Evolutionary conservation across 1,140 invertebrate species (phyloP), one percentile per base, ranked within the genome.

Genomic region (Euura lappo): DNA sequence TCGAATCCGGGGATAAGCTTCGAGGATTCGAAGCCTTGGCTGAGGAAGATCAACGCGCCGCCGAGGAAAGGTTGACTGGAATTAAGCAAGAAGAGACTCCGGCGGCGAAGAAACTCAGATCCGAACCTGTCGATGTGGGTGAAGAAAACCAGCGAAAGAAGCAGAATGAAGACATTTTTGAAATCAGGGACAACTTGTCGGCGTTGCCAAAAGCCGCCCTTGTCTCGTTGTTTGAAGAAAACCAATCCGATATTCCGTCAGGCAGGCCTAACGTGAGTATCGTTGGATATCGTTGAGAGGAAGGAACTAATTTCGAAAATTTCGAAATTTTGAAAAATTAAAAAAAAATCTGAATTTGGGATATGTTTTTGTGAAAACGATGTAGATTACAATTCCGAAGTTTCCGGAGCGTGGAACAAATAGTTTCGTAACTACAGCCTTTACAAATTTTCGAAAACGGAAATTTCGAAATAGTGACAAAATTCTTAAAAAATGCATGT

Each of bases 151-250:
- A 89, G 76, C 83, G 93, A 60, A 90, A 93, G 79, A 90, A 93
- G 74, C 97, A 99, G 88, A 96, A 92, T 79, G 91, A 96, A 79
- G 79, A 90, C 11, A 88, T 96, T 45, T 97, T 93, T 85, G 91
- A 92, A 75, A 90, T 93, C 65, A 86, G 91, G 75, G 93, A 94
- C 80, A 75, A 85, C 7, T 79, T 87, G 4, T 65, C 65, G 2
- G 75, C 79, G 51, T 80, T 89, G 10, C 81, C 66, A 2, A 93
- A 92, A 80, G 80, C 81, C 13, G 88, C 94, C 45, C 84, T 96
- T 69, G 85, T 89, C 60, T 74, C 84, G 2, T 80, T 98, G 45
- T 87, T 98, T 10, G 90, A 93, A 79, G 80, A 88, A 66, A 98
- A 98, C 87, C 81, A 28, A 28, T 28, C 28, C 28, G 28, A 28